Conservation (phyloP, 2,797 vertebrate genomes). For the Sarcoramphus papa region DNA sequence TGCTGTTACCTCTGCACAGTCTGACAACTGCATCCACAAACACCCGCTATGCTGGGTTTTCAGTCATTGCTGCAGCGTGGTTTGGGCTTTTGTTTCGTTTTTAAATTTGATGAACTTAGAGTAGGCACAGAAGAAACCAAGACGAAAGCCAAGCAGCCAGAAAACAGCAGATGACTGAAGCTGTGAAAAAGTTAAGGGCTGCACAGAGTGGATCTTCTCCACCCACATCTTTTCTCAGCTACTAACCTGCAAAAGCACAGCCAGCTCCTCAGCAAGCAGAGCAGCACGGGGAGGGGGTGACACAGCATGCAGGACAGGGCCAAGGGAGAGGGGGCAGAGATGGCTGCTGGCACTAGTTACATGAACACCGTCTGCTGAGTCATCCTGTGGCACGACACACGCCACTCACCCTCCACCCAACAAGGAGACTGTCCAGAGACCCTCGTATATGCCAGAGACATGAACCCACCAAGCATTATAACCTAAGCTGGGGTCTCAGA, state of each 20-base stretch:
- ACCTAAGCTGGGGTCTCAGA: not conserved
- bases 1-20: not conserved
- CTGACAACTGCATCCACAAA: not conserved
- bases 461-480: not conserved
- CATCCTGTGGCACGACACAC: not conserved
- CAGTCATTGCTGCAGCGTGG: not conserved
- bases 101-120: not conserved
- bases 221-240: not conserved
- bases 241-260: not conserved
- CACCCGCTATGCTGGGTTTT: not conserved
- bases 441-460: not conserved
- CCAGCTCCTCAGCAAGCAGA: not conserved
- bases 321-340: not conserved
- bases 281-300: not conserved
- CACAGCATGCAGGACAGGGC: not conserved
- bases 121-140: not conserved
- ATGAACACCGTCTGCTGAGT: not conserved
- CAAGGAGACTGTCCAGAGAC: not conserved
- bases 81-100: not conserved
- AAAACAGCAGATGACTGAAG: not conserved
- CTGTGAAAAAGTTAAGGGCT: not conserved
- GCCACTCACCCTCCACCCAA: not conserved
- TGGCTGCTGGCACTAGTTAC: not conserved
- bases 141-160: not conserved
- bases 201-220: not conserved